These are phyloP conservation scores for Diorhabda carinulata DNA, from an alignment of 1,140 invertebrate species.

Conservation along the genomic window DNA sequence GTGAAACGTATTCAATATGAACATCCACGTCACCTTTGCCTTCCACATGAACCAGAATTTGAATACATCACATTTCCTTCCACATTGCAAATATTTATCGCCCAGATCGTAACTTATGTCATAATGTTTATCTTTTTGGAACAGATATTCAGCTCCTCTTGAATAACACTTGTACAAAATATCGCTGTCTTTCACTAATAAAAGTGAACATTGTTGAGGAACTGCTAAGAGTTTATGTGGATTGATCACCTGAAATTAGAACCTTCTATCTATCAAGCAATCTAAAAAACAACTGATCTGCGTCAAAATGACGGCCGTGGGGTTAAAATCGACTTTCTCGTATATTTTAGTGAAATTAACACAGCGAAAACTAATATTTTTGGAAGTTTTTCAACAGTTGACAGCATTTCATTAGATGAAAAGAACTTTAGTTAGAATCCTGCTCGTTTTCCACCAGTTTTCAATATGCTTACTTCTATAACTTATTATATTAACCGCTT, in stretches of 20 bases:
- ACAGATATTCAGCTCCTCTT: slow-evolving; percentile 59
- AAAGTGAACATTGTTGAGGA: slow-evolving; percentile 62
- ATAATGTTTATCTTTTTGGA: slow-evolving; percentile 66
- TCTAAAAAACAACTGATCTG: too few relatives aligned
- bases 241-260: slow-evolving; percentile 52
- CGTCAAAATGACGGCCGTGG: too few relatives aligned
- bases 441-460: too few relatives aligned
- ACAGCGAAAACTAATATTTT: too few relatives aligned
- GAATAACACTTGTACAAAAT: slow-evolving; percentile 53
- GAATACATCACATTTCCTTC: slow-evolving; percentile 64
- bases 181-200: slow-evolving; percentile 50
- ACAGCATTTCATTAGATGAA: too few relatives aligned
- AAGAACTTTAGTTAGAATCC: too few relatives aligned
- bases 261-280: too few relatives aligned
- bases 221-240: slow-evolving; percentile 65
- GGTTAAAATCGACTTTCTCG: too few relatives aligned
- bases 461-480: too few relatives aligned
- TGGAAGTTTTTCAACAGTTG: too few relatives aligned
- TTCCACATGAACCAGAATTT: slow-evolving; percentile 71
- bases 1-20: neutral
- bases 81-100: slow-evolving; percentile 67
- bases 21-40: slow-evolving; percentile 47
- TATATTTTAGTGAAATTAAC: too few relatives aligned
- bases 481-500: too few relatives aligned
- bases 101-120: slow-evolving; percentile 61